Percentiles rank a stretch among this genome's conserved stretches.
These are phyloP conservation scores for Buathra laborator DNA, from an alignment of 2,888 invertebrate species.

Conservation along the genomic window DNA sequence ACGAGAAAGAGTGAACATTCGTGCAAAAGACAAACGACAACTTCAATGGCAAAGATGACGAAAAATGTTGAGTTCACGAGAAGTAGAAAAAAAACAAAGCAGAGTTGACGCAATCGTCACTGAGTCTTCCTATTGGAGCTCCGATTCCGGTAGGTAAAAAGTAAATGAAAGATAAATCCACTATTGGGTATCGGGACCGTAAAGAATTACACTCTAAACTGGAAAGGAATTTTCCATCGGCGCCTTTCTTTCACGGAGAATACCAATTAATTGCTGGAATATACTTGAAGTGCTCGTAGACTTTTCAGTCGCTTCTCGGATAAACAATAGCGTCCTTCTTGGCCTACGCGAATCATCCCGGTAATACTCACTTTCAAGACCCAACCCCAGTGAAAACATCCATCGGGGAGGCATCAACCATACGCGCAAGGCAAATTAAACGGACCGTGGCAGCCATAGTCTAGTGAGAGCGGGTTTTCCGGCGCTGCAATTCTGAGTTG, in stretches of 20 bases:
- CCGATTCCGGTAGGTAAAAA: constrained; percentile 35
- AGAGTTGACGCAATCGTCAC: constrained; percentile 13
- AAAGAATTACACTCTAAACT: not conserved
- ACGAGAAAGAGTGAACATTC: constrained; percentile 6
- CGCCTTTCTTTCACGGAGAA: not conserved
- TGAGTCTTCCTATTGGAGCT: constrained; percentile 38
- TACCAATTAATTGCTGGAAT: not conserved
- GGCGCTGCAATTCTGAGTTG: constrained; percentile 26
- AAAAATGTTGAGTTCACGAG: not conserved
- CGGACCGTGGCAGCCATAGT: not conserved
- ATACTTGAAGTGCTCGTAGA: not conserved
- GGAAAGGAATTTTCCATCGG: not conserved
- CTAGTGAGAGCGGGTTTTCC: not conserved
- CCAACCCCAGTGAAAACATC: constrained; percentile 23
- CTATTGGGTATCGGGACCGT: constrained; percentile 29
- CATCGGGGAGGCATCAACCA: not conserved
- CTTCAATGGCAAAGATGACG: constrained; percentile 43
- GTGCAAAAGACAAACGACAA: not conserved
- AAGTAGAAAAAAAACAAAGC: constrained; percentile 12
- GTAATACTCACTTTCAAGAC: not conserved
- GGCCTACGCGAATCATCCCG: not conserved
- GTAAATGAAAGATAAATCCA: constrained; percentile 45
- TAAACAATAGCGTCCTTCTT: not conserved
- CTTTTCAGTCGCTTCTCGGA: not conserved
- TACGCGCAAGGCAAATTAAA: constrained; percentile 11